phyloP scores from a whole-genome alignment of 2,113 vertebrate genomes.

The Chaetodon trifascialis region DNA sequence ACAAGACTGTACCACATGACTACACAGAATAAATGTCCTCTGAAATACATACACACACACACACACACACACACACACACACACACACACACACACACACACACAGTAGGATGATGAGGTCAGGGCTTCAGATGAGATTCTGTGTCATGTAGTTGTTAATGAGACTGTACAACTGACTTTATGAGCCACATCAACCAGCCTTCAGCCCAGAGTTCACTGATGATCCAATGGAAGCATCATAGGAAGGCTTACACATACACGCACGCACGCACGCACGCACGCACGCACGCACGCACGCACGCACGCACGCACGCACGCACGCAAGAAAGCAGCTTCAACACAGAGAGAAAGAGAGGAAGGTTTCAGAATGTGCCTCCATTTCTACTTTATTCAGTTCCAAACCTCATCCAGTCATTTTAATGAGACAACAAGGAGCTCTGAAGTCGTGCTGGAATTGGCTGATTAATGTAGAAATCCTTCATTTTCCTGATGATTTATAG shows the following conservation, averaged over 20 bases:
- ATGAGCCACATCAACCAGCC: too few species aligned
- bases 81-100: not conserved
- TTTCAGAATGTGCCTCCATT: not conserved
- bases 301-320: too few species aligned
- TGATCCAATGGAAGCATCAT: too few species aligned
- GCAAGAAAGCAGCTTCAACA: too few species aligned
- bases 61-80: not conserved
- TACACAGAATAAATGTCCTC: too few species aligned
- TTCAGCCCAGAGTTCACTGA: too few species aligned
- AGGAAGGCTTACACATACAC: too few species aligned
- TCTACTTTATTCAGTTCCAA: not conserved
- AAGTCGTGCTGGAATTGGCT: not conserved
- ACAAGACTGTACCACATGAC: not conserved
- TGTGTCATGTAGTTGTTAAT: conserved; percentile 2
- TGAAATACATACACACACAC: not conserved
- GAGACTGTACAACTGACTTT: not conserved
- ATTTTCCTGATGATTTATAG: not conserved
- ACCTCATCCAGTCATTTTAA: not conserved
- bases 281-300: too few species aligned
- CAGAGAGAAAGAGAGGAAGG: not conserved
- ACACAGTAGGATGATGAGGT: not conserved
- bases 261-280: too few species aligned
- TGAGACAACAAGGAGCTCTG: not conserved
- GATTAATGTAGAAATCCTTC: not conserved
- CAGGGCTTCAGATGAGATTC: not conserved